phyloP scores from a whole-genome alignment of 2,888 invertebrate genomes.

The Oasisia sp. region DNA sequence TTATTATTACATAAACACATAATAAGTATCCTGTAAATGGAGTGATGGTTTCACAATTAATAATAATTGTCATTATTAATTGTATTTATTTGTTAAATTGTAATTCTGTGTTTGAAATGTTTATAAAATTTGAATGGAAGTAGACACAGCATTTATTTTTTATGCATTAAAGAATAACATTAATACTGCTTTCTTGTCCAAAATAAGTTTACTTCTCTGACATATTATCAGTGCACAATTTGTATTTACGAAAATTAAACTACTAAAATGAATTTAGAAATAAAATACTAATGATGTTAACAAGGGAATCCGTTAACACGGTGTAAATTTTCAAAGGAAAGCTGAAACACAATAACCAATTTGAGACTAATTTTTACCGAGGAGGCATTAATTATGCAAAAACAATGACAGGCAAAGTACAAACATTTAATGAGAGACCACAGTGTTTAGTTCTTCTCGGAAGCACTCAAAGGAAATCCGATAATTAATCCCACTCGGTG shows the following conservation, averaged over 20 bases:
- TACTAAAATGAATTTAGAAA: not conserved
- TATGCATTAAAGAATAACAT: too few relatives aligned
- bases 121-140: too few relatives aligned
- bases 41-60: too few relatives aligned
- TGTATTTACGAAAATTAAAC: not conserved
- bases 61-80: too few relatives aligned
- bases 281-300: not conserved
- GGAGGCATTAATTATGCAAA: not conserved
- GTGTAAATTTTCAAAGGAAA: not conserved
- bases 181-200: too few relatives aligned
- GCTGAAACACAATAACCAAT: not conserved
- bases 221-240: too few relatives aligned
- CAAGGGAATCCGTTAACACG: not conserved
- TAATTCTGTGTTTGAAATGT: too few relatives aligned
- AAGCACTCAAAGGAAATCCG: slow-evolving; percentile 9
- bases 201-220: too few relatives aligned
- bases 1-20: too few relatives aligned
- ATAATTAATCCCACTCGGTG: not conserved
- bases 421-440: not conserved
- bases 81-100: too few relatives aligned
- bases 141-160: too few relatives aligned
- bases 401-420: not conserved
- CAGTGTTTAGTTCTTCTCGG: not conserved
- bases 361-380: not conserved
- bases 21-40: too few relatives aligned